Percentiles rank a stretch among this genome's conserved stretches.
phyloP scores from a whole-genome alignment of 2,797 vertebrate genomes.

The Falco concolor region DNA sequence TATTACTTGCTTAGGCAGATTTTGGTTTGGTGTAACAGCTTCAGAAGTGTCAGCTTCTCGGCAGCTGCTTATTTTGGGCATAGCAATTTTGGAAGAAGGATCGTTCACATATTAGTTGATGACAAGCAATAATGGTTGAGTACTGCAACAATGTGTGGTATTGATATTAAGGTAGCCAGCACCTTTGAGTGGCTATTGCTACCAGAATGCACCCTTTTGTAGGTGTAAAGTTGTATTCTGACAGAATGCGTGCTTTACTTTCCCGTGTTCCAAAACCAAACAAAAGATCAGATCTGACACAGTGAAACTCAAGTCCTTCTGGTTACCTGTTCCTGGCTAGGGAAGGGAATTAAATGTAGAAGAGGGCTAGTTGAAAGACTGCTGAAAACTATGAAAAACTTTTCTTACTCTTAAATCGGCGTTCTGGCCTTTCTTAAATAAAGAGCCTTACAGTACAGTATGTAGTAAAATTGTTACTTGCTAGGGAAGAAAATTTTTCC shows the following conservation, averaged over 20 bases:
- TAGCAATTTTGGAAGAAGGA: no score
- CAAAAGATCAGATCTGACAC: not conserved
- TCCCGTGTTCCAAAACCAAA: not conserved
- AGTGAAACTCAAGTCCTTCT: not conserved
- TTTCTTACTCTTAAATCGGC: not conserved
- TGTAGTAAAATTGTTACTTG: not conserved
- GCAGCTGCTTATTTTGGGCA: not conserved
- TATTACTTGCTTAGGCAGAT: not conserved
- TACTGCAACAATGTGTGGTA: fast-evolving
- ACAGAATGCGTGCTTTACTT: fast-evolving
- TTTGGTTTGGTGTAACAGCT: not conserved
- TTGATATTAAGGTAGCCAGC: no score
- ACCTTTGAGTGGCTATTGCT: fast-evolving
- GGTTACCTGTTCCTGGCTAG: not conserved
- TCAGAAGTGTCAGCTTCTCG: not conserved
- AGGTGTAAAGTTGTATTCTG: not conserved
- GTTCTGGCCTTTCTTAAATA: not conserved
- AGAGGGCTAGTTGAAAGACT: not conserved
- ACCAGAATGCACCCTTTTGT: fast-evolving
- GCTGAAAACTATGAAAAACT: not conserved
- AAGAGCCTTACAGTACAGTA: not conserved
- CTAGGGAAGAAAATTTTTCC: not conserved
- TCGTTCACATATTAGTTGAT: not conserved
- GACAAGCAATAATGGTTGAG: not conserved
- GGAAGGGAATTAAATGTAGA: not conserved